A percentile compares a stretch with the other conserved stretches of the same genome.
phyloP scores from a whole-genome alignment of 2,888 invertebrate genomes.

The Thecophora atra region DNA sequence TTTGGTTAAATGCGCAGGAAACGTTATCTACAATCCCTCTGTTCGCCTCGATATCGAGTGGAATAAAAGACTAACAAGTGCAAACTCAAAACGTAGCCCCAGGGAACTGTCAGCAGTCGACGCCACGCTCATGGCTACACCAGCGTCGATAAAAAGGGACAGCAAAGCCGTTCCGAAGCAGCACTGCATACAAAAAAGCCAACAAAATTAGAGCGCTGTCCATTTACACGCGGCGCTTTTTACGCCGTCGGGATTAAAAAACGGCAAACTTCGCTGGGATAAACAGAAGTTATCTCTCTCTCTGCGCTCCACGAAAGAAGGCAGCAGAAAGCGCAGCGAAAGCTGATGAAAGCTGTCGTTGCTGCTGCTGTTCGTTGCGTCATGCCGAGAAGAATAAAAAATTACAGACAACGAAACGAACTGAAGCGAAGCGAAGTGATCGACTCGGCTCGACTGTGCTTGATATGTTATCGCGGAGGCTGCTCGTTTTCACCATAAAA shows the following conservation, averaged over 20 bases:
- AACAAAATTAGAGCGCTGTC: constrained; percentile 15
- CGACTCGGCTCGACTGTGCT: background rate
- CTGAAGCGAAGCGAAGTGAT: constrained; percentile 7
- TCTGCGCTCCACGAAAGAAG: background rate
- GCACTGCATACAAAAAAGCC: background rate
- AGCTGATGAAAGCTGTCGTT: too few relatives aligned
- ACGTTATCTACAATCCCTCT: too few relatives aligned
- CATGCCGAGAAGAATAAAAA: background rate
- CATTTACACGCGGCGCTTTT: constrained; percentile 3
- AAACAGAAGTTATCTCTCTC: background rate
- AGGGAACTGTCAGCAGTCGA: too few relatives aligned
- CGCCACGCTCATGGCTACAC: too few relatives aligned
- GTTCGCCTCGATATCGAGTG: too few relatives aligned
- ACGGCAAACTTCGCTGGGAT: background rate
- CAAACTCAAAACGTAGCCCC: too few relatives aligned
- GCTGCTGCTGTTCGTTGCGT: background rate
- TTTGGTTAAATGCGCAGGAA: too few relatives aligned
- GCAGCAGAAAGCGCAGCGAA: background rate
- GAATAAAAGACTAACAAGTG: too few relatives aligned
- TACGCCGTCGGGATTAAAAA: constrained; percentile 15
- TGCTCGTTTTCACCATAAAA: too few relatives aligned
- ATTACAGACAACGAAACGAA: background rate
- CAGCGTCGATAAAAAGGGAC: too few relatives aligned
- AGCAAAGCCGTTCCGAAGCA: too few relatives aligned
- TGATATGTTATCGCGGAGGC: too few relatives aligned